Conservation (phyloP, 1,140 invertebrate species). For the Nebria ingens region DNA sequence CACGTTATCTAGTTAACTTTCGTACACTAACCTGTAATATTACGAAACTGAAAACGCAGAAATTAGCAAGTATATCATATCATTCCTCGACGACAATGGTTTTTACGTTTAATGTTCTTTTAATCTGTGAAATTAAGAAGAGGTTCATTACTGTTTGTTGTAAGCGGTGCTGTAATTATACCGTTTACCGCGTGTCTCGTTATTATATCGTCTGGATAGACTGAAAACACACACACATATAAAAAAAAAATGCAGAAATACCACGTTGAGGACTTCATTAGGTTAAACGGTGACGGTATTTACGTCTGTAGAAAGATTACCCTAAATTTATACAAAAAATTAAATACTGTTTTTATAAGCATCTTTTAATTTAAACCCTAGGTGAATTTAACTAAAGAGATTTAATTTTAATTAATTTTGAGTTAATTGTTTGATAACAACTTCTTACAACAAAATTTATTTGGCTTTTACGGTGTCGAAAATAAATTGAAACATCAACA, state of each 20-base stretch:
- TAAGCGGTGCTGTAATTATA: not conserved
- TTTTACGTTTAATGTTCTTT: slow-evolving; percentile 7
- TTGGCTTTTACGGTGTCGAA: too few species aligned
- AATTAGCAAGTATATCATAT: not conserved
- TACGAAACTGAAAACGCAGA: too few species aligned
- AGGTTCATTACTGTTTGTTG: not conserved
- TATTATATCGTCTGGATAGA: not conserved
- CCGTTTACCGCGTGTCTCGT: not conserved
- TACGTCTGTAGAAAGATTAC: not conserved
- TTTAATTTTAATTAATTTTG: too few species aligned
- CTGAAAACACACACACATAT: not conserved
- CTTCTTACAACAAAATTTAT: too few species aligned
- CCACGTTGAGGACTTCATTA: not conserved
- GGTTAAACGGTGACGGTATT: not conserved
- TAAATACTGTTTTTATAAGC: too few species aligned
- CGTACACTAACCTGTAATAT: not conserved
- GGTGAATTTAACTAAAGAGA: too few species aligned
- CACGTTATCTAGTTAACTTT: not conserved
- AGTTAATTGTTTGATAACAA: too few species aligned
- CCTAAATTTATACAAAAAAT: not conserved
- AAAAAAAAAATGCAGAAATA: not conserved
- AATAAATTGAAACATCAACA: too few species aligned
- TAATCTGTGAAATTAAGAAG: slow-evolving; percentile 7
- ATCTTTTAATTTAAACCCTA: too few species aligned
- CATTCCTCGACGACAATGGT: not conserved